Evolutionary conservation across 2,888 invertebrate species (phyloP).

Genomic region (Nysson spinosus): DNA sequence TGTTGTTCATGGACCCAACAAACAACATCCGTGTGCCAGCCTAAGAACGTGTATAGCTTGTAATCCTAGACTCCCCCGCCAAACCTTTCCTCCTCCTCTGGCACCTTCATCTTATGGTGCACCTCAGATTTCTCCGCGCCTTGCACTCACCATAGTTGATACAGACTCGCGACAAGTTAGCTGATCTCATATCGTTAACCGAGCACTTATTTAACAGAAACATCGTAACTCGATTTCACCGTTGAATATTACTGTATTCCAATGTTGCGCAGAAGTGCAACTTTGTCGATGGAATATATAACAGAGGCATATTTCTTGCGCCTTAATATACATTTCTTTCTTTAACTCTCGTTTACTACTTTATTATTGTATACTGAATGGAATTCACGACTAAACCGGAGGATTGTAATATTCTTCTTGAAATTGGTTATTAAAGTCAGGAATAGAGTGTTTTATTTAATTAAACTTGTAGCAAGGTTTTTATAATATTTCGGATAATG

Average conservation of each 20-base stretch:
- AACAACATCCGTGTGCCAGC: constrained; percentile 51
- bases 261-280: too few relatives aligned
- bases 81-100: constrained; percentile 18
- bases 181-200: constrained; percentile 47
- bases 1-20: constrained; percentile 58
- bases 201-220: constrained; percentile 42
- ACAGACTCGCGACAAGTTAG: constrained; percentile 43
- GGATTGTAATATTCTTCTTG: too few relatives aligned
- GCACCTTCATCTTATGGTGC: constrained; percentile 18
- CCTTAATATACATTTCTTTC: too few relatives aligned
- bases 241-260: not conserved
- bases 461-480: not conserved
- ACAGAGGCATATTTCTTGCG: not conserved
- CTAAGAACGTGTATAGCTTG: constrained; percentile 41
- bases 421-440: too few relatives aligned
- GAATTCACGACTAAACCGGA: too few relatives aligned
- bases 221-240: constrained; percentile 32
- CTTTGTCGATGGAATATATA: not conserved
- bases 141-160: constrained; percentile 41
- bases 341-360: too few relatives aligned
- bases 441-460: not conserved
- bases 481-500: constrained; percentile 7
- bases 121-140: constrained; percentile 54
- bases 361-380: too few relatives aligned
- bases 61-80: constrained; percentile 60